Percentiles rank a stretch among this genome's conserved stretches.
Evolutionary conservation across 2,888 invertebrate genomes (phyloP).

Genomic region (Caenorhabditis virilis): DNA sequence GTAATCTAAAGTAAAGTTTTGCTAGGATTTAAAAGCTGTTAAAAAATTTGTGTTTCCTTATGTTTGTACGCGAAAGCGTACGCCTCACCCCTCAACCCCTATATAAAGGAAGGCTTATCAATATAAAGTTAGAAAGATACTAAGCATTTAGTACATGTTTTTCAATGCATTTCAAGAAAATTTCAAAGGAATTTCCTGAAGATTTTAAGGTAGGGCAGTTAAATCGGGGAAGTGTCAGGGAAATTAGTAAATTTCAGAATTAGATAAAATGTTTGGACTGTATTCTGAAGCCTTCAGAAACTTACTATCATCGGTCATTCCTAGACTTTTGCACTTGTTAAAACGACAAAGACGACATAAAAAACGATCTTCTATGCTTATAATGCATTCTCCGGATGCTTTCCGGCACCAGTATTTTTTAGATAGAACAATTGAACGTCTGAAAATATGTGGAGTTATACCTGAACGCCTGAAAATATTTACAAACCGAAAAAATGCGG

Average conservation of each 20-base stretch:
- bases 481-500: neutral
- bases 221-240: neutral
- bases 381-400: constrained; percentile 25
- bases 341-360: constrained; percentile 41
- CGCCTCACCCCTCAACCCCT: too few relatives aligned
- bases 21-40: too few relatives aligned
- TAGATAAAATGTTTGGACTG: neutral
- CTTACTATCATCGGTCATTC: constrained; percentile 47
- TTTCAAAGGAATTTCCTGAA: neutral
- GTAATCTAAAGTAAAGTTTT: too few relatives aligned
- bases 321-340: constrained; percentile 37
- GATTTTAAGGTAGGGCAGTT: too few relatives aligned
- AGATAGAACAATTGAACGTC: constrained; percentile 35
- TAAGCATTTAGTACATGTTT: neutral
- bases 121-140: too few relatives aligned
- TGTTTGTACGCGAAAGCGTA: too few relatives aligned
- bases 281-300: neutral
- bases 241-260: neutral
- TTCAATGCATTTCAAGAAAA: neutral
- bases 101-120: too few relatives aligned
- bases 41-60: too few relatives aligned
- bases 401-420: constrained; percentile 38
- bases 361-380: constrained; percentile 34
- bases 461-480: neutral
- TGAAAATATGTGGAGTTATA: constrained; percentile 8